phyloP scores from a whole-genome alignment of 37 sponge, comb jelly and placozoan genomes.

The Mnemiopsis leidyi region DNA sequence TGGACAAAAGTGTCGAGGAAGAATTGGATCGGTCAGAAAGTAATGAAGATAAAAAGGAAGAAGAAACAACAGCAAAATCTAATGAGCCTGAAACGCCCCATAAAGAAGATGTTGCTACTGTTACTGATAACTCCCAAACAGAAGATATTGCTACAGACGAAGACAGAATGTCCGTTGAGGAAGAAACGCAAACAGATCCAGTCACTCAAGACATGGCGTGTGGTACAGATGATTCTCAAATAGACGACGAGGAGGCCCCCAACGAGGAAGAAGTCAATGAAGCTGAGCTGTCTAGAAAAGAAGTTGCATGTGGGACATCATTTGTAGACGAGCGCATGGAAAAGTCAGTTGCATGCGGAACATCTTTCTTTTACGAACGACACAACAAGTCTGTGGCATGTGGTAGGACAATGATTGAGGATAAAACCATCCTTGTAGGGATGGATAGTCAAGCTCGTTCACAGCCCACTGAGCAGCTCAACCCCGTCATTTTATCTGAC shows the following conservation, averaged over 20 bases:
- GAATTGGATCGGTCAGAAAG: background rate
- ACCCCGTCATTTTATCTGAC: background rate
- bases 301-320: background rate
- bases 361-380: background rate
- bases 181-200: background rate
- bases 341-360: background rate
- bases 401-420: background rate
- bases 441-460: background rate
- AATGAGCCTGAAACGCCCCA: background rate
- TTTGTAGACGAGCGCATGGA: background rate
- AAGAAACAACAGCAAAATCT: background rate
- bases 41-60: background rate
- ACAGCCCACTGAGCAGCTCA: background rate
- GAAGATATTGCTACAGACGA: too few relatives aligned
- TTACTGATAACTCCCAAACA: background rate
- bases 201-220: background rate
- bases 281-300: background rate
- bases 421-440: background rate
- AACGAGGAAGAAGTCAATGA: background rate
- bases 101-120: background rate
- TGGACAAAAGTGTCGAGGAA: background rate
- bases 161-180: background rate
- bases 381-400: background rate
- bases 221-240: background rate
- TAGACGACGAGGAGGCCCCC: background rate